Base-by-base conservation (phyloP, 2,113 vertebrate species). In the Pelodiscus sinensis region DNA sequence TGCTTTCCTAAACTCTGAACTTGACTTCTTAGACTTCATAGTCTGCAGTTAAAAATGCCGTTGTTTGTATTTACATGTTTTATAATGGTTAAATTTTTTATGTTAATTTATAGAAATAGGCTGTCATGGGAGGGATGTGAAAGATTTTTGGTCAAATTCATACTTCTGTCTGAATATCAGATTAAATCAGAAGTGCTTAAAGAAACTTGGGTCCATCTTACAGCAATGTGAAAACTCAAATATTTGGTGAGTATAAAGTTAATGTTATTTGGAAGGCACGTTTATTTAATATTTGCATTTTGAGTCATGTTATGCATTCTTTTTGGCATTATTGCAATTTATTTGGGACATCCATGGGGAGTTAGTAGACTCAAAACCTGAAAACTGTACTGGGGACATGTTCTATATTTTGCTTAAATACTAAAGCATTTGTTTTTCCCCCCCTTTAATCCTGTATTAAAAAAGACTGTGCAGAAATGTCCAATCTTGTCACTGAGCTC, bases 111-210 rank as follows among this genome's bases (percentile, higher is more conserved):
- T 13, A 92, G 52, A 88, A 85, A 82, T 93, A 71, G 5, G 44
- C 31, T 44, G 44, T 68, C 29, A 18, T 68, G 16, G 79, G 54
- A 56, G 71, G 94, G 93, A 90, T 94, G 57, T n/a, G 83, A 84
- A n/a, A 68, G 75, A 25, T 88, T 88, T 95, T 95, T 92, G 62
- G 71, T 79, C 55, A 89, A 84, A 19, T 90, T 62, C 82, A 60
- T 15, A 27, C 25, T 84, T 94, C 56, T 79, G 6, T 80, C 29
- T 93, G 75, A 62, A 92, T 89, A 35, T 84, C 52, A 92, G 85
- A 90, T 83, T 87, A 94, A 92, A 94, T 90, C 87, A 92, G 81
- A 85, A 90, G 88, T 89, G 91, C 78, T 90, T 96, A 95, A 95
- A 96, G 91, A 54, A 94, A 90, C 79, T 94, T 96, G 92, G 87